Base-by-base conservation (phyloP, 2,888 invertebrate genomes). In the Erebia aethiops region DNA sequence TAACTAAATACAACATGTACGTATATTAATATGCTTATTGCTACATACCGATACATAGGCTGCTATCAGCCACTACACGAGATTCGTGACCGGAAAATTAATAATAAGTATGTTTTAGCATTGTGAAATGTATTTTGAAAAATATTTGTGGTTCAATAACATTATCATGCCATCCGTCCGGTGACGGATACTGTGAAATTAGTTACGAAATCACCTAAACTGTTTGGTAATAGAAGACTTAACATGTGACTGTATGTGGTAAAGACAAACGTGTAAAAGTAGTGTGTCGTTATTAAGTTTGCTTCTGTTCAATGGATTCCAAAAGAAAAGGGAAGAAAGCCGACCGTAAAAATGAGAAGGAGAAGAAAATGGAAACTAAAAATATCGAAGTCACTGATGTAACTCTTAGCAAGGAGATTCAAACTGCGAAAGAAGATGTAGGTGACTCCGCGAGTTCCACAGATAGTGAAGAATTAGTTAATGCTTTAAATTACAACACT, bases 401-500 rank as follows among this genome's bases (percentile, higher is more conserved):
- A 52, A 79, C 77, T 46, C 74, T 82, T 67, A 79, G 82, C 51
- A 85, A 86, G 71, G 82, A 81, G 14, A 81, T 82, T 70, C 80
- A 79, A 26, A 81, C 85, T 77, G 84, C 83, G 61, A 78, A 80
- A 2, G 83, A 82, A 1, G 78, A 75, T 13, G 80, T 75, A 14
- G 79, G 78, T 67, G 83, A 80, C 18, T 91, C 92, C 0, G 81
- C 81, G 60, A 95, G 94, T 78, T 95, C 95, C 75, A 94, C 94
- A 58, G 95, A 95, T 77, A 95, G 95, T 81, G 94, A 95, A 76
- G 96, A 95, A 78, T 87, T 95, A 76, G 94, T 95, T 10, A 95
- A 95, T 67, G 95, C 95, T 60, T 95, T 96, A 75, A 95, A 95
- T 84, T 95, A 96, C 87, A 96, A 96, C 79, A 95, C 96, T n/a